Base-by-base conservation (phyloP, 2,113 vertebrate species). In the Cranoglanis bouderius region DNA sequence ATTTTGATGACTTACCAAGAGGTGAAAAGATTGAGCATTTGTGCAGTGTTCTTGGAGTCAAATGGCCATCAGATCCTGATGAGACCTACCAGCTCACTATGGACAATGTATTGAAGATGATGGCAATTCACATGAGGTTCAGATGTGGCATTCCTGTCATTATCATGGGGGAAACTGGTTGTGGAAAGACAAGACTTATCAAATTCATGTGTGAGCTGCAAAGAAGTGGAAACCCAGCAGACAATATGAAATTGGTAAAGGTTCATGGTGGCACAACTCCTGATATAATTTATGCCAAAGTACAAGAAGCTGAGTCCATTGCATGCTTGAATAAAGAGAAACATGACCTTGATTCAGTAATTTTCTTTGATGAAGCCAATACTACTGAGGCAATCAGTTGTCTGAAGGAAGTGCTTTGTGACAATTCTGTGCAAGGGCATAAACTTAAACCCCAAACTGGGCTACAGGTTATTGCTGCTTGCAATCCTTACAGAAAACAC, bases 131-230 rank as follows among this genome's bases (percentile, higher is more conserved):
- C 90, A 99, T 99, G 98, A 94, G 98, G 0, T 98, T 99, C 93
- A 95, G 98, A 0, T 99, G 98, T 85, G 96, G 97, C 88, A 99
- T 99, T 82, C 98, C 98, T 0, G 98, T 99, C 2, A 96, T 99
- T 65, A 94, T 99, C 93, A 99, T 99, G 98, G 98, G 98, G n/a
- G 98, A 99, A 92, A 99, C 98, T 0, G 98, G 98, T 26, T 99
- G 98, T 35, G 98, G 98, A 29, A 99, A 99, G 86, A 99, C 98
- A 0, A 95, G 98, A 59, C 97, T 99, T 72, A 96, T 99, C 43
- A 97, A 96, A 70, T 99, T 97, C 82, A 94, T 99, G 49, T 99
- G 97, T 86, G 95, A 96, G 85, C 82, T 99, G 82, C 95, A 94
- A 65, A 96, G 96, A 4, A 89, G 91, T 81, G 91, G 81, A 6